Percentiles rank a stretch among this genome's conserved stretches.
Conservation (phyloP, 2,888 invertebrate genomes). For the Gibbula magus region DNA sequence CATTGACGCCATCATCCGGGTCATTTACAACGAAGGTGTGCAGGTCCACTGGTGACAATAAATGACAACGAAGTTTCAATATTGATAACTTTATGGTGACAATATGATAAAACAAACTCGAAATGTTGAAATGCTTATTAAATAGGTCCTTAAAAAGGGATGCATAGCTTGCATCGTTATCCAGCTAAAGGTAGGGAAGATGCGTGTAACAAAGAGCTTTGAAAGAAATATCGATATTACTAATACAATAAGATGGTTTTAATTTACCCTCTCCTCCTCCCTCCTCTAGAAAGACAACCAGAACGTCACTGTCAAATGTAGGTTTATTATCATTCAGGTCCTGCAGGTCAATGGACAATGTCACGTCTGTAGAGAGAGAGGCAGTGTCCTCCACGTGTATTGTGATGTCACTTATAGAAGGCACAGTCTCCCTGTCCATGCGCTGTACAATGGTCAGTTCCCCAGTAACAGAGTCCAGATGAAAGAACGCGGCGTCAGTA, state of each 20-base stretch:
- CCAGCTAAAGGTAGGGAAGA: no score
- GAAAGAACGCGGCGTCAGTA: background rate
- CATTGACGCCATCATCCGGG: background rate
- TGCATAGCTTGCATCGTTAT: no score
- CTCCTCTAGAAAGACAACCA: background rate
- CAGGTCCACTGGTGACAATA: background rate
- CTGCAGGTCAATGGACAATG: background rate
- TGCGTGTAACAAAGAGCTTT: no score
- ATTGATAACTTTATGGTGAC: no score
- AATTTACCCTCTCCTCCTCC: background rate
- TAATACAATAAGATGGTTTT: no score
- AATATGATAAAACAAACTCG: no score
- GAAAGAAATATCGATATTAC: no score
- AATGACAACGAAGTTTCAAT: background rate
- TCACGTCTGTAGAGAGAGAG: background rate
- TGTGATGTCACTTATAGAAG: background rate
- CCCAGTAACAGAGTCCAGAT: background rate
- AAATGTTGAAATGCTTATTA: no score
- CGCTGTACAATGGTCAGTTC: background rate
- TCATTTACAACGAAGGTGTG: background rate
- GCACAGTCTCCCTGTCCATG: background rate
- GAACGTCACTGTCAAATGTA: background rate
- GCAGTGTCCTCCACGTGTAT: background rate
- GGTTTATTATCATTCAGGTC: conserved; percentile 5
- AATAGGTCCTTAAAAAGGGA: no score